Conservation (phyloP, 2,888 invertebrate species). For the Callyntrura guangdongensis region DNA sequence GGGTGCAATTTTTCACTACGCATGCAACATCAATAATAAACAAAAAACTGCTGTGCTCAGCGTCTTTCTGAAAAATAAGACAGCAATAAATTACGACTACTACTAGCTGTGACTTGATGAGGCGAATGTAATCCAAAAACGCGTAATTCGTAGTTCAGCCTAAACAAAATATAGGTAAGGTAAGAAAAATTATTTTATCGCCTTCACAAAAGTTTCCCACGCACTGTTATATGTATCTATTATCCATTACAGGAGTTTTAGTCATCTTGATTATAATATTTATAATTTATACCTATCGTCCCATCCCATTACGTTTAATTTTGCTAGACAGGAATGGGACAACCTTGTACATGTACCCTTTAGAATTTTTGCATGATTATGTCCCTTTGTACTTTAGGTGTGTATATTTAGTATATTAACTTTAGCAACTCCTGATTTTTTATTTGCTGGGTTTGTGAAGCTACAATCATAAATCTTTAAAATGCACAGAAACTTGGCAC, state of each 20-base stretch:
- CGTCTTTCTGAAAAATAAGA: too few species aligned
- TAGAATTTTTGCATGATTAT: too few species aligned
- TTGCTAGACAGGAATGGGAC: not conserved
- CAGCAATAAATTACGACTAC: too few species aligned
- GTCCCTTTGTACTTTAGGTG: too few species aligned
- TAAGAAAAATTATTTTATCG: slow-evolving; percentile 51
- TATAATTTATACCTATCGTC: not conserved
- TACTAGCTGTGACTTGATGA: not conserved
- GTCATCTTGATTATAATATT: too few species aligned
- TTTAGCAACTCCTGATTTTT: too few species aligned
- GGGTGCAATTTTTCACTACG: not conserved
- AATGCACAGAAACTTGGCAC: not conserved
- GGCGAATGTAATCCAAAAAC: not conserved
- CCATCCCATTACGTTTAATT: not conserved
- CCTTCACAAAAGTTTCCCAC: slow-evolving; percentile 70
- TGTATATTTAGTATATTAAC: too few species aligned
- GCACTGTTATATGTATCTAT: not conserved
- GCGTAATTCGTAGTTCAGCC: not conserved
- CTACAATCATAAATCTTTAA: too few species aligned
- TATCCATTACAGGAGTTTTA: too few species aligned
- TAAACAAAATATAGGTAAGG: not conserved
- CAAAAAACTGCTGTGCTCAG: not conserved
- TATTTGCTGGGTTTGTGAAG: not conserved
- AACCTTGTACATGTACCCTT: too few species aligned
- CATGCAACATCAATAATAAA: not conserved